These are phyloP conservation scores for Epicauta chinensis DNA, from an alignment of 1,140 invertebrate genomes.

Conservation along the genomic window DNA sequence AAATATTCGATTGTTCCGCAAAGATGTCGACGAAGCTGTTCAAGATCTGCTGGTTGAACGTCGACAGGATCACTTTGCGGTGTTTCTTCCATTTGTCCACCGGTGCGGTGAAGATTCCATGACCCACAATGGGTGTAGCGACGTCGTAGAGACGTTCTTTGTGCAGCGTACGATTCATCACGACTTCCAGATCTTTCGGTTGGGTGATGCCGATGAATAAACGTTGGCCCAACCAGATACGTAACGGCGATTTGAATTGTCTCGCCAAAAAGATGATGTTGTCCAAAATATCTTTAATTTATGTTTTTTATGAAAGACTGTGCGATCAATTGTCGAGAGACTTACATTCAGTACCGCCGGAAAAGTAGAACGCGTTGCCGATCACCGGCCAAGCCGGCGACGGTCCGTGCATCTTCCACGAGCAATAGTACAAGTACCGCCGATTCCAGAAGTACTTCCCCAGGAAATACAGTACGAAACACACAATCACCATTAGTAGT, in stretches of 20 bases:
- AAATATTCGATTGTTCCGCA: conserved; percentile 13
- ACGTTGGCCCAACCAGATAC: conserved; percentile 7
- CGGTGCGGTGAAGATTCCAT: conserved; percentile 11
- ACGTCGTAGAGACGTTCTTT: conserved; percentile 1
- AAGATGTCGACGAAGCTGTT: conserved; percentile 26
- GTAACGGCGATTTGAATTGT: background rate
- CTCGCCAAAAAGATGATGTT: background rate
- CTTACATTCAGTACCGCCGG: conserved; percentile 3
- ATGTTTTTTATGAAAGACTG: too few relatives aligned
- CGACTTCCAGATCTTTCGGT: conserved; percentile 6
- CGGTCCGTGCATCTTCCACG: conserved; percentile 1
- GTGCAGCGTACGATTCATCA: conserved; percentile 3
- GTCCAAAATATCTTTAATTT: conserved; percentile 6
- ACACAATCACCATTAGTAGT: too few relatives aligned
- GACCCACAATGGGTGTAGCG: conserved; percentile 1
- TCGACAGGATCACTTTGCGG: conserved; percentile 25
- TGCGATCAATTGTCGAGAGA: too few relatives aligned
- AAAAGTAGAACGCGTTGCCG: background rate
- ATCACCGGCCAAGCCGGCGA: conserved; percentile 1
- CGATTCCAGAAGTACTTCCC: background rate
- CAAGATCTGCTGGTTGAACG: conserved; percentile 27
- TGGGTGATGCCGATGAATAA: background rate
- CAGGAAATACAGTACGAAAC: too few relatives aligned
- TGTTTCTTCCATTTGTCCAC: conserved; percentile 26
- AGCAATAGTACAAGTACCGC: conserved; percentile 1